Percentiles rank a stretch among this genome's conserved stretches.
These are phyloP conservation scores for Lepetodrilus schrolli DNA, from an alignment of 2,888 invertebrate species.

Conservation along the genomic window DNA sequence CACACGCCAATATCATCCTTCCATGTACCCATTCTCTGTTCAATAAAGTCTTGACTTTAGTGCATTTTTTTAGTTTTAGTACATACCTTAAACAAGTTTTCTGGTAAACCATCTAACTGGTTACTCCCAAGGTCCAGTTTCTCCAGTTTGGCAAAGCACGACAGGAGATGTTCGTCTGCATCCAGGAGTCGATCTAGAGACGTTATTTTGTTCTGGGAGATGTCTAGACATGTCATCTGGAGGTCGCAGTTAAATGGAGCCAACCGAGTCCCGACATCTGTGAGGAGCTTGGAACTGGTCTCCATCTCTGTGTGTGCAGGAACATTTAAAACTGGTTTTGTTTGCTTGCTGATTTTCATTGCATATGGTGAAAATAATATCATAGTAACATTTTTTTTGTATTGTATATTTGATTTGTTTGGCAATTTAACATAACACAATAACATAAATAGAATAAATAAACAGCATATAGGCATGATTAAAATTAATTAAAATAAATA, in stretches of 20 bases:
- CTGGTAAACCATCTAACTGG: slow-evolving; percentile 54
- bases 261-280: not conserved
- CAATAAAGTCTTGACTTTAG: not conserved
- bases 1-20: too few relatives aligned
- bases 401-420: too few relatives aligned
- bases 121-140: slow-evolving; percentile 59
- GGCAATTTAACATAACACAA: too few relatives aligned
- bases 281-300: slow-evolving; percentile 44
- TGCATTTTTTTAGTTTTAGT: not conserved
- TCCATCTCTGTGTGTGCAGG: slow-evolving; percentile 44
- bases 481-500: too few relatives aligned
- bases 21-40: slow-evolving; percentile 34
- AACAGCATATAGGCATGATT: too few relatives aligned
- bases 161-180: slow-evolving; percentile 35
- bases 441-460: too few relatives aligned
- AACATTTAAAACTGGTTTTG: not conserved
- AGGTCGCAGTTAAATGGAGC: not conserved
- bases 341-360: too few relatives aligned
- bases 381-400: too few relatives aligned
- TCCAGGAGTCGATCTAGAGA: slow-evolving; percentile 45
- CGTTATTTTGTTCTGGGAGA: slow-evolving; percentile 59
- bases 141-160: slow-evolving; percentile 47
- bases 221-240: slow-evolving; percentile 47
- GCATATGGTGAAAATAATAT: too few relatives aligned
- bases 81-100: slow-evolving; percentile 54